Evolutionary conservation across 2,113 vertebrate genomes (phyloP), one percentile per base, ranked within the genome.

Genomic region (Melanerpes aurifrons): DNA sequence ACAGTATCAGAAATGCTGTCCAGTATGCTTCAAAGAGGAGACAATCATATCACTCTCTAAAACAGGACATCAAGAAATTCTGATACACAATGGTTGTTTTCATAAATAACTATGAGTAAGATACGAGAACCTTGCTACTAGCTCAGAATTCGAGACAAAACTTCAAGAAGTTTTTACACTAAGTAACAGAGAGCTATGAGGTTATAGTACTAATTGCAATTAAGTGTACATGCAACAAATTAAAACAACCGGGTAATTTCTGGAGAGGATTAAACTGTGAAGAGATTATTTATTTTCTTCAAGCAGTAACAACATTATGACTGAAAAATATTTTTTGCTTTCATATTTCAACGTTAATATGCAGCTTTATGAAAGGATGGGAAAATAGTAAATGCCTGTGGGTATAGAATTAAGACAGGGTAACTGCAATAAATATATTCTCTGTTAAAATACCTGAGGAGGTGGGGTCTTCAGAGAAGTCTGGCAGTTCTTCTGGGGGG

Each of bases 381-480:
- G 28, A 84, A 83, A 63, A 53, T 20, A 83, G 22, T 80, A 83
- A 82, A 70, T 48, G 48, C 0, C 14, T 73, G 12, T 76, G 18
- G 71, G 31, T 48, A 70, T 0, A 93, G 50, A 81, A 62, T 58
- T 61, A 77, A 72, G 61, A 73, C 26, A 90, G 12, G 12, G 14
- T 71, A 29, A 61, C 17, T 90, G 43, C 53, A 80, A 16, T 73
- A 82, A 91, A 79, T 29, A 77, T 3, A 61, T 63, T 90, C 78
- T 85, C 40, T 87, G 7, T 77, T 59, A 89, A 94, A 88, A 94
- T 99, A 99, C 99, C 99, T 99, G 99, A 99, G 97, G 99, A 99
- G 58, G 98, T 99, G 95, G 99, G 99, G 96, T 99, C 98, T 96
- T 99, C 99, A 22, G 99, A 98, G 97, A 99, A 99, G 96, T 99